Conservation (phyloP, 2,888 invertebrate genomes). For the Sinopyrophorus schimmeli region DNA sequence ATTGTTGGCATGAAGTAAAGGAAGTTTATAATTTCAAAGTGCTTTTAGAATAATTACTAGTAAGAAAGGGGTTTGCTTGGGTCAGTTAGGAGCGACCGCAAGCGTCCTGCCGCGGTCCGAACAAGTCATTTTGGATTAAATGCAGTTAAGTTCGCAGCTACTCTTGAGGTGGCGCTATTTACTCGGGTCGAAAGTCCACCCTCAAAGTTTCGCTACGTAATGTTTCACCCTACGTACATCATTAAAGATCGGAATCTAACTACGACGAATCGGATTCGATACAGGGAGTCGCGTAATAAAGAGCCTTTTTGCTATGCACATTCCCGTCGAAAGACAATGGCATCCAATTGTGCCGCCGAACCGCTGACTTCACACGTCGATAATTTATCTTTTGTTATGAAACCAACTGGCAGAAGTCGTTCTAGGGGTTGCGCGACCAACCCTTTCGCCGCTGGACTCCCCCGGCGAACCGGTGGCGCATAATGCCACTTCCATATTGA, state of each 20-base stretch:
- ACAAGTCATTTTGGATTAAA: conserved; percentile 26
- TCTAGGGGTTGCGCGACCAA: conserved; percentile 35
- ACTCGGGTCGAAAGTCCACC: conserved; percentile 8
- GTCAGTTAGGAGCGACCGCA: conserved; percentile 20
- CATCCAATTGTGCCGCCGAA: conserved; percentile 37
- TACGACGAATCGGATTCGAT: conserved; percentile 31
- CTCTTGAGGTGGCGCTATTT: conserved; percentile 13
- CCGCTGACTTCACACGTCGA: conserved; percentile 41
- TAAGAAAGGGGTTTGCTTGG: conserved; percentile 18
- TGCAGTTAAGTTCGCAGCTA: conserved; percentile 10
- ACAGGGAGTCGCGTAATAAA: conserved; percentile 25
- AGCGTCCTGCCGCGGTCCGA: conserved; percentile 19
- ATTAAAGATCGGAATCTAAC: conserved; percentile 35
- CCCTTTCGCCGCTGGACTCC: conserved; percentile 22
- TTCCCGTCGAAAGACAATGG: conserved; percentile 34
- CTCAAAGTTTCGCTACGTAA: conserved; percentile 16
- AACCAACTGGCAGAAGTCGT: conserved; percentile 47
- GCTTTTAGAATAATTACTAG: conserved; percentile 22
- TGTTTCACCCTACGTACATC: conserved; percentile 23
- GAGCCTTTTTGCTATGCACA: conserved; percentile 27
- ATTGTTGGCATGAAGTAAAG: conserved; percentile 10
- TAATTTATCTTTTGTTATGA: conserved; percentile 51
- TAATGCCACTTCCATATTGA: conserved; percentile 36
- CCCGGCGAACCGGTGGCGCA: conserved; percentile 25
- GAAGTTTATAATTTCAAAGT: conserved; percentile 20